These are phyloP conservation scores for Eulithis testata DNA, from an alignment of 2,888 invertebrate genomes.

Conservation along the genomic window DNA sequence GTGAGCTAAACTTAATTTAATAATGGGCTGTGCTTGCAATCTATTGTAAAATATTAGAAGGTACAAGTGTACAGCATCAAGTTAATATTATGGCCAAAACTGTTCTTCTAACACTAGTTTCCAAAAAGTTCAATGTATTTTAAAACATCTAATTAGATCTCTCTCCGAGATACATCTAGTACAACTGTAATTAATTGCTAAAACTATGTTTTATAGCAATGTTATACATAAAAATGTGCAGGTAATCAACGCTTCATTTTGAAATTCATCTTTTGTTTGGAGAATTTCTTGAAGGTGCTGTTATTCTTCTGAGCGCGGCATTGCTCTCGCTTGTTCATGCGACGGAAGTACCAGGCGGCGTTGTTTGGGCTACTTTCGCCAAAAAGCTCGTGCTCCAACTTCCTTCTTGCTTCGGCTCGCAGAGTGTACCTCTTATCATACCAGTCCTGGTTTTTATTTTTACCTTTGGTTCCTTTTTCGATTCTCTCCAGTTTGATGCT, in stretches of 20 bases:
- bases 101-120: not conserved
- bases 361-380: slow-evolving; percentile 63
- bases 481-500: slow-evolving; percentile 41
- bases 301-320: slow-evolving; percentile 72
- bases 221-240: slow-evolving; percentile 1
- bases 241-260: slow-evolving; percentile 66
- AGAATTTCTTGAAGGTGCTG: slow-evolving; percentile 62
- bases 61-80: slow-evolving; percentile 14
- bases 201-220: slow-evolving; percentile 31
- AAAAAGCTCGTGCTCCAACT: slow-evolving; percentile 67
- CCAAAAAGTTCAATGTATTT: not conserved
- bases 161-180: slow-evolving; percentile 28
- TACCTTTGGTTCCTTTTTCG: slow-evolving; percentile 43
- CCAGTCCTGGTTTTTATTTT: slow-evolving; percentile 60
- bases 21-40: not conserved
- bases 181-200: slow-evolving; percentile 30
- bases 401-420: slow-evolving; percentile 70
- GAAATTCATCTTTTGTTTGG: slow-evolving; percentile 69
- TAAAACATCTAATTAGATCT: slow-evolving; percentile 21
- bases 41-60: slow-evolving; percentile 1
- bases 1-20: slow-evolving; percentile 8
- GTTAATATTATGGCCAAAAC: slow-evolving; percentile 9
- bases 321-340: slow-evolving; percentile 77
- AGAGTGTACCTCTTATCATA: slow-evolving; percentile 67
- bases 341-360: slow-evolving; percentile 78